Evolutionary conservation across 2,113 vertebrate species (phyloP).

Genomic region (Anhinga rufa): DNA sequence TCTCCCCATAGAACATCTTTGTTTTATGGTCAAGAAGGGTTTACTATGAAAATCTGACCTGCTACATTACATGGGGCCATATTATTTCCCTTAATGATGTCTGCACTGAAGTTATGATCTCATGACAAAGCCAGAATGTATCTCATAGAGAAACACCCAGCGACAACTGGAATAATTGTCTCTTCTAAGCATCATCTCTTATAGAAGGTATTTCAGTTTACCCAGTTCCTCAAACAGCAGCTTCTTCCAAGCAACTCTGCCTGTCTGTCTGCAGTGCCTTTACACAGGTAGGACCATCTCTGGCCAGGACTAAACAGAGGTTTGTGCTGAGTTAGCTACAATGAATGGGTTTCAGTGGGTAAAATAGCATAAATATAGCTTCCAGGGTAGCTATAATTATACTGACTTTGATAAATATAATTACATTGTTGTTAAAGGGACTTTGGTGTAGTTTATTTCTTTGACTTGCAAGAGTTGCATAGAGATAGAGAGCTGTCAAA

Average conservation of each 20-base stretch:
- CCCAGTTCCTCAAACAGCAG: background rate
- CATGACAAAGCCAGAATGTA: background rate
- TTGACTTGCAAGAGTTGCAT: background rate
- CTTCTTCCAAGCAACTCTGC: background rate
- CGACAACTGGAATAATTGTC: background rate
- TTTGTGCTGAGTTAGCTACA: background rate
- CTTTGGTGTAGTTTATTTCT: conserved; percentile 13
- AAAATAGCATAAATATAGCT: background rate
- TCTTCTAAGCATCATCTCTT: background rate
- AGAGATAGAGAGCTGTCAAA: conserved; percentile 29
- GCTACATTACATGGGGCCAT: background rate
- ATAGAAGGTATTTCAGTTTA: background rate
- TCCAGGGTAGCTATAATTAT: background rate
- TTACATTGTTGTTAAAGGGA: conserved; percentile 20
- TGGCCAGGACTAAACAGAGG: background rate
- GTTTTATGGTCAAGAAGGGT: background rate
- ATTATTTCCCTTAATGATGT: background rate
- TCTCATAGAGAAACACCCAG: background rate
- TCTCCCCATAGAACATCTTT: background rate
- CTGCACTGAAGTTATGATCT: background rate
- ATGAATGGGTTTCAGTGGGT: background rate
- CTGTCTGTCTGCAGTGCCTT: background rate
- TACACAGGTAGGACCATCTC: background rate
- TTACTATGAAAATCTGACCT: background rate
- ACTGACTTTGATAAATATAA: background rate